Base-by-base conservation (phyloP, 2,797 vertebrate species). In the Calcarius lapponicus region DNA sequence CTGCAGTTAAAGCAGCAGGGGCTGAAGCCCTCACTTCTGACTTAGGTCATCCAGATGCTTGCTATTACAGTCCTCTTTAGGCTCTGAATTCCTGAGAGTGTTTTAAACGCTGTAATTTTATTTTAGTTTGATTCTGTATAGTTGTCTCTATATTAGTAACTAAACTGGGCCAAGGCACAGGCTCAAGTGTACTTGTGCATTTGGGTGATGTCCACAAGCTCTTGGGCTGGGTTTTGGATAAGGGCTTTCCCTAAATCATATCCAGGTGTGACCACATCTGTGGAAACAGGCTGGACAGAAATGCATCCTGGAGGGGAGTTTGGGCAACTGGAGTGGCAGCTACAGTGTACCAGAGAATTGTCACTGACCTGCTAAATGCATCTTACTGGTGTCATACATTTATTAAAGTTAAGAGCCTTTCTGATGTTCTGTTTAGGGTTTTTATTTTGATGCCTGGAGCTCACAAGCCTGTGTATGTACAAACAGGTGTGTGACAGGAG, bases 391-490 rank as follows among this genome's bases (percentile, higher is more conserved):
- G 22, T 53, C 28, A 26, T 54, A 2, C 7, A 18, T 60, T 56
- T 47, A 17, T n/a, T 56, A 15, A 43, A 29, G 6, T n/a, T 17
- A 67, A 60, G 31, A 91, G n/a, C 25, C 11, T 56, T 80, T 71
- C 32, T 47, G 36, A 29, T 82, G 25, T 42, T 76, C 18, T 45
- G 1, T 18, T 82, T 34, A 32, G 21, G 1, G 22, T 4, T 8
- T 15, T 56, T 53, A 36, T 79, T 57, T 61, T 25, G 4, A 21
- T 84, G 22, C 20, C 21, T 66, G 45, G 38, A 57, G 13, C 43
- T 70, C 13, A 25, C 15, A 50, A 50, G 45, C 0, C 0, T 31
- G 13, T 47, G 18, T 42, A 1, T 21, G 26, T 79, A 13, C 2
- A 1, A 34, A 10, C 10, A 50, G 64, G 10, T 64, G 14, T 15